Evolutionary conservation across 2,113 vertebrate species (phyloP), one percentile per base, ranked within the genome.

Genomic region (Eulemur macaco): DNA sequence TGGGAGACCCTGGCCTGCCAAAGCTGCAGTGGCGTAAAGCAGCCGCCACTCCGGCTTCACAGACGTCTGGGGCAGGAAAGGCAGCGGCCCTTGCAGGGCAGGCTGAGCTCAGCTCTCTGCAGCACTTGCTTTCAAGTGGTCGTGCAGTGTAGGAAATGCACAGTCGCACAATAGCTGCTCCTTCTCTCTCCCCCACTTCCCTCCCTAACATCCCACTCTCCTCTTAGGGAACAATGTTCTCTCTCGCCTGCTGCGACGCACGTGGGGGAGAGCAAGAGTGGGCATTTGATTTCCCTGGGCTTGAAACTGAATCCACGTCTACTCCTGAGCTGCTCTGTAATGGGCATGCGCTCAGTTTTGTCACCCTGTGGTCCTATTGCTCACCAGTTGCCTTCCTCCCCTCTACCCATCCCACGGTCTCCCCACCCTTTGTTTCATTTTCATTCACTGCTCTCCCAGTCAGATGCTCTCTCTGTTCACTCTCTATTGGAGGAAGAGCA

Each of bases 261-360:
- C 66, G 58, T 42, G 17, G 76, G 63, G 63, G 64, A 3, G 21
- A 23, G 76, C 78, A 12, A 77, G 34, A 77, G 58, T 21, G 54
- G 82, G 64, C 52, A 76, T 82, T 91, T 94, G 81, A 60, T 83
- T 92, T 89, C 54, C 42, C 42, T 81, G 34, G 97, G 95, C 95
- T 98, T 97, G 97, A 97, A 96, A 96, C 86, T 37, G 71, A 97
- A 81, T 89, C 86, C 94, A 6, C 83, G 96, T 97, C 91, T 5
- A 5, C 86, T 97, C n/a, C 96, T 96, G 89, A 98, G 95, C 88
- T 97, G 95, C 97, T 98, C 95, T 98, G 81, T 50, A 34, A 21
- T 71, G 69, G 81, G 56, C 93, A 42, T 73, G 54, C n/a, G 39
- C 45, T 94, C 15, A 0, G 0, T 81, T 69, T 77, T 88, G 42